Base-by-base conservation (phyloP, 2,113 vertebrate genomes). In the Xerus inauris region DNA sequence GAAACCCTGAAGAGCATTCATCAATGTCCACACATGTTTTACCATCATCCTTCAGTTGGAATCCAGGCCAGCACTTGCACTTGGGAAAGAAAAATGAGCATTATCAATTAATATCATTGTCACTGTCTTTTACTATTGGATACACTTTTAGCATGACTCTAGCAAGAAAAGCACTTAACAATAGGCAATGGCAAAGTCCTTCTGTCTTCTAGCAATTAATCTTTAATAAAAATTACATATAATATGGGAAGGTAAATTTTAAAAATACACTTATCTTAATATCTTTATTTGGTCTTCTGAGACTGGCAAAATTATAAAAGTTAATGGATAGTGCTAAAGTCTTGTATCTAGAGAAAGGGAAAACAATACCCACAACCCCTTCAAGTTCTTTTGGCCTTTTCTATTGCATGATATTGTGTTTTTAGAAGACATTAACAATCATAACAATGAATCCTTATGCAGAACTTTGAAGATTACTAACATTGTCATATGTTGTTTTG, bases 31-130 rank as follows among this genome's bases (percentile, higher is more conserved):
- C 98, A 92, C 99, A 99, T 0, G 99, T 99, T 99, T 98, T 99
- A 86, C 99, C 99, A 97, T 99, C 99, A 94, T 99, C 99, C 98
- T 99, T 99, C 97, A 99, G 98, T 91, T 98, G 98, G 96, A 99
- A 99, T 97, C 99, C 99, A 97, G 99, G 99, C 99, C 99, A 99
- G 97, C 99, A 99, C 97, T 99, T 99, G 97, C 99, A 99, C 99
- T 99, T 96, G 71, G 90, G 96, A 98, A 95, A 95, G 19, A 96
- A 98, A 96, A 67, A 64, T 9, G 65, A 94, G 5, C 54, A 96
- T 73, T 97, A 97, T 87, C 4, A 96, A 83, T 94, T 94, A 69
- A 45, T 89, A 92, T 92, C 69, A 93, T 80, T 75, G 11, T 0
- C 7, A 93, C 32, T 75, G 38, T 92, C 32, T 32, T 69, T 93